phyloP scores from a whole-genome alignment of 2,797 vertebrate genomes.

The Diglossa cyanea region DNA sequence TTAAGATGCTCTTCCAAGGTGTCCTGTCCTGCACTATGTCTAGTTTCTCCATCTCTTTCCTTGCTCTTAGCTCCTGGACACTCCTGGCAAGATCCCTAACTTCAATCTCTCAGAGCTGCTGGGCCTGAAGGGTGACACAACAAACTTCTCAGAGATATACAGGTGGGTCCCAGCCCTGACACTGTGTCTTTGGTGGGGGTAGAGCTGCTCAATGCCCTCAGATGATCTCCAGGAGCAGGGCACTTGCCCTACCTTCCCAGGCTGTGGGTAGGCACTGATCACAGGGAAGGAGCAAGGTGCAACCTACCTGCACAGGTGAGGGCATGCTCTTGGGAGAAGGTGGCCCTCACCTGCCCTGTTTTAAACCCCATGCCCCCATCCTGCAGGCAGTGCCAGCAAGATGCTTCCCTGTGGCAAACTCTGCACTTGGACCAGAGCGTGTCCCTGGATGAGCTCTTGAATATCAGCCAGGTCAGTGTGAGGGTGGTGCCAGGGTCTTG shows the following conservation, averaged over 20 bases:
- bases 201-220: background rate
- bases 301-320: rapidly evolving
- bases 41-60: background rate
- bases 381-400: conserved; percentile 78
- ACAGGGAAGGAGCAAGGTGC: background rate
- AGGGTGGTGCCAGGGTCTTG: background rate
- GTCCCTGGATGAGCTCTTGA: conserved; percentile 75
- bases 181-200: background rate
- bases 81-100: conserved; percentile 63
- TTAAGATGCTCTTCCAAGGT: background rate
- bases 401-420: conserved; percentile 79
- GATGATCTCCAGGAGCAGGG: background rate
- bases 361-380: background rate
- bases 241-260: background rate
- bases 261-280: background rate
- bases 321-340: background rate
- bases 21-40: background rate
- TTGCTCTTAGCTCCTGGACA: conserved; percentile 79
- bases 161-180: conserved; percentile 68
- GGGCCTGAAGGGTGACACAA: conserved; percentile 45
- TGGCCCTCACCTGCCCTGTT: rapidly evolving
- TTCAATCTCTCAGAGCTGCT: conserved; percentile 57
- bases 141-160: conserved; percentile 76
- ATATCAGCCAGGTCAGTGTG: conserved; percentile 69
- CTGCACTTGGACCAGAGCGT: conserved; percentile 72